Evolutionary conservation across 2,888 invertebrate genomes (phyloP).

Genomic region (Hyalella azteca): DNA sequence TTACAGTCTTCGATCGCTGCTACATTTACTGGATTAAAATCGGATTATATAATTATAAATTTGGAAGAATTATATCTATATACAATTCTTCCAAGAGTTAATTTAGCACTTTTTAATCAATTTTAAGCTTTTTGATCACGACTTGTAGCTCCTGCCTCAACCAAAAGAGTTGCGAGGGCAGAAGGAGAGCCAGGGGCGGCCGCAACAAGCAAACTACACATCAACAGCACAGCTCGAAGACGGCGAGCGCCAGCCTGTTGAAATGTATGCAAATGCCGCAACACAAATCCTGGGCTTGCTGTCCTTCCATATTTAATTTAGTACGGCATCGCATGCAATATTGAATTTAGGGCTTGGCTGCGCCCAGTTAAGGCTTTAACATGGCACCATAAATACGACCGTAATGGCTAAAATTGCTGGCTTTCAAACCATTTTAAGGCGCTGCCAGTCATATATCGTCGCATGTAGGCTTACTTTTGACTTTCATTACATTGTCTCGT

Average conservation of each 20-base stretch:
- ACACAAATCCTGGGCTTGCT: constrained; percentile 36
- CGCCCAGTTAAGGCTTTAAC: constrained; percentile 28
- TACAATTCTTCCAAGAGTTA: too few relatives aligned
- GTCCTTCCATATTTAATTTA: constrained; percentile 35
- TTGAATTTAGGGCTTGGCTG: constrained; percentile 36
- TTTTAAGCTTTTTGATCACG: too few relatives aligned
- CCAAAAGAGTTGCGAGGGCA: too few relatives aligned
- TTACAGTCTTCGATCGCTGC: too few relatives aligned
- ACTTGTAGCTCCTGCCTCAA: too few relatives aligned
- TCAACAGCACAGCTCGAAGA: background rate
- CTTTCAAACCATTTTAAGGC: background rate
- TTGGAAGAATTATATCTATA: too few relatives aligned
- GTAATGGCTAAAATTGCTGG: constrained; percentile 29
- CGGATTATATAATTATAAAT: too few relatives aligned
- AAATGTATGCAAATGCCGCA: constrained; percentile 31
- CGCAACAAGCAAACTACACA: background rate
- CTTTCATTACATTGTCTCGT: background rate
- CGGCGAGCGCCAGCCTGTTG: background rate
- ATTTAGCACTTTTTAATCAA: too few relatives aligned
- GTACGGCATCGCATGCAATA: constrained; percentile 33
- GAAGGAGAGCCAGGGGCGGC: background rate
- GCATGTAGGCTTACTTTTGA: background rate
- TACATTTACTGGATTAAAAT: too few relatives aligned
- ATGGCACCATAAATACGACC: constrained; percentile 18
- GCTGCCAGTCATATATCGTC: background rate